Evolutionary conservation across 2,113 vertebrate species (phyloP).

Genomic region (Sinocyclocheilus rhinocerous): DNA sequence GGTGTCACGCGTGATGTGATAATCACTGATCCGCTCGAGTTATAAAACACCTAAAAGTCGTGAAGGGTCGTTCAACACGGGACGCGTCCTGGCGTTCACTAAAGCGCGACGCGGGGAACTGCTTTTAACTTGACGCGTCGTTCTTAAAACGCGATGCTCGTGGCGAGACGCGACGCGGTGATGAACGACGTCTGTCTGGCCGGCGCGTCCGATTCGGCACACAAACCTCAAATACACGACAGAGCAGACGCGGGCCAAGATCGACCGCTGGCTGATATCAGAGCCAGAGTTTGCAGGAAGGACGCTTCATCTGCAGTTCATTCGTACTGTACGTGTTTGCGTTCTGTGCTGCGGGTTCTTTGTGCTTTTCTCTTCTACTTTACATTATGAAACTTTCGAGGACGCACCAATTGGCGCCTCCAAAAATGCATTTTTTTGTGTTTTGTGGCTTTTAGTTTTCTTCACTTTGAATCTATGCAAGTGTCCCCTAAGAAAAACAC

Average conservation of each 20-base stretch:
- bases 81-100: too few species aligned
- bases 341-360: neutral
- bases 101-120: neutral
- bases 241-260: neutral
- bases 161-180: neutral
- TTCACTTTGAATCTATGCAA: neutral
- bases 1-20: neutral
- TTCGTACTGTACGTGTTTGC: neutral
- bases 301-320: neutral
- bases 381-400: neutral
- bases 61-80: neutral
- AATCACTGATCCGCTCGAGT: neutral
- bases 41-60: neutral
- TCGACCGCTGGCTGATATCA: neutral
- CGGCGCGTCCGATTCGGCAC: neutral
- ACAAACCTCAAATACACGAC: too few species aligned
- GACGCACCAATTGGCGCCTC: neutral
- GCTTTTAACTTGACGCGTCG: neutral
- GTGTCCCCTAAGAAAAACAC: neutral
- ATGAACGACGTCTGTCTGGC: neutral
- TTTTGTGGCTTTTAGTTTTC: neutral
- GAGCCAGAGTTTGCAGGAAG: neutral
- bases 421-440: neutral
- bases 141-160: neutral
- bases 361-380: neutral